Evolutionary conservation across 2,113 vertebrate genomes (phyloP).

Genomic region (Sorex araneus): DNA sequence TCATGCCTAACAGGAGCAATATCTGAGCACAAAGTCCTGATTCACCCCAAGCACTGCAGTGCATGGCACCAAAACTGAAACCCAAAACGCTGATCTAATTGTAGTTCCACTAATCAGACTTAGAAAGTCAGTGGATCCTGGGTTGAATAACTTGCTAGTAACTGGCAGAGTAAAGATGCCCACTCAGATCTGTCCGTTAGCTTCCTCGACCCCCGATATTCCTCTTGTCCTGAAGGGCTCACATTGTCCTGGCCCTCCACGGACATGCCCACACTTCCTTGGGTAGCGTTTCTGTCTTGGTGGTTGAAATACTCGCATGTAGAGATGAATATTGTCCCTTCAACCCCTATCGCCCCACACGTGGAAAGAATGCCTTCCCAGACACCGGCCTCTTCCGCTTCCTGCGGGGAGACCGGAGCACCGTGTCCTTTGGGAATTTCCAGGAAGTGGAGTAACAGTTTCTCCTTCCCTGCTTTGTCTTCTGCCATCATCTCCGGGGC

Average conservation of each 20-base stretch:
- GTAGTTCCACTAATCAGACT: not conserved
- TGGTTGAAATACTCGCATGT: not conserved
- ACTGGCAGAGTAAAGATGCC: not conserved
- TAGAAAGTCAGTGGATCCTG: conserved; percentile 1
- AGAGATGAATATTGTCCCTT: not conserved
- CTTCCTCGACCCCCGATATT: not conserved
- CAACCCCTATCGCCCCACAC: not conserved
- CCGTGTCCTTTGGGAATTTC: not conserved
- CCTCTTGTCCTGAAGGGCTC: not conserved
- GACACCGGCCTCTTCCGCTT: not conserved
- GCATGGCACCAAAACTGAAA: too few species aligned
- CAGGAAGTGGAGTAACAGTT: not conserved
- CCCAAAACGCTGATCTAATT: too few species aligned
- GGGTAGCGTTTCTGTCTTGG: not conserved
- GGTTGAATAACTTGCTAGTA: not conserved
- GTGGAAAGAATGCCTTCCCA: not conserved
- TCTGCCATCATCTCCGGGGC: not conserved
- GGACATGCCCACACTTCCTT: not conserved
- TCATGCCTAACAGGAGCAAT: too few species aligned
- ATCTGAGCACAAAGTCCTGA: too few species aligned
- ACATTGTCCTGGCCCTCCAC: not conserved
- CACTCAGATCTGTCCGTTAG: not conserved
- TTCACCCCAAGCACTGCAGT: too few species aligned
- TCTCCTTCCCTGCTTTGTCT: not conserved
- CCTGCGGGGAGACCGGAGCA: not conserved